These are phyloP conservation scores for Diabrotica undecimpunctata DNA, from an alignment of 1,140 invertebrate genomes.

Conservation along the genomic window DNA sequence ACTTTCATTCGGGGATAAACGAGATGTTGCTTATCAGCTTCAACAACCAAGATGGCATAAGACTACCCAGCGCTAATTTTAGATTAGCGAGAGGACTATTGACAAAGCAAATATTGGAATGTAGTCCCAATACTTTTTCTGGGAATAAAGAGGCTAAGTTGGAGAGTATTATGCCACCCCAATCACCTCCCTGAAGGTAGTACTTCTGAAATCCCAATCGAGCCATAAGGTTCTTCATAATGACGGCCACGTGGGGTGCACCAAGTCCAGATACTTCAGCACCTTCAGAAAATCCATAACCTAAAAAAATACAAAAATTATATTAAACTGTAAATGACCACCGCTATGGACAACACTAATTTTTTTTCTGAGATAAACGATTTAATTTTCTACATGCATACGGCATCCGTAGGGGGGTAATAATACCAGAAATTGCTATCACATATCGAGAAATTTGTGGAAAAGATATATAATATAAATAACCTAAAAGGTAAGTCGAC, in stretches of 20 bases:
- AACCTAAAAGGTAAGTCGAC: no score
- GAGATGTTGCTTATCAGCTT: slow-evolving; percentile 53
- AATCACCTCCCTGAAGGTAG: slow-evolving; percentile 83
- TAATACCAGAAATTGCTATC: no score
- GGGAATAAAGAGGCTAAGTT: slow-evolving; percentile 66
- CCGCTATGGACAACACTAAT: no score
- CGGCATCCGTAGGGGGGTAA: no score
- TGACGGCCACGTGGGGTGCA: slow-evolving; percentile 59
- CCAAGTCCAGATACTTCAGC: slow-evolving; percentile 61
- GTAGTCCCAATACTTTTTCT: slow-evolving; percentile 63
- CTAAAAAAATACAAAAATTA: background rate
- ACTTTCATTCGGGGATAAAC: slow-evolving; percentile 62
- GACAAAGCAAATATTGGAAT: slow-evolving; percentile 61
- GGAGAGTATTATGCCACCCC: slow-evolving; percentile 63
- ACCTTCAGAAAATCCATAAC: slow-evolving; percentile 76
- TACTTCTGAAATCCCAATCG: slow-evolving; percentile 73
- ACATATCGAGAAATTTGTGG: no score
- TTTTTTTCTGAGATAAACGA: no score
- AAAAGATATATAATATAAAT: no score
- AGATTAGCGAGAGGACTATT: slow-evolving; percentile 46
- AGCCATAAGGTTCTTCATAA: slow-evolving; percentile 81
- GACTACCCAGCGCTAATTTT: slow-evolving; percentile 53
- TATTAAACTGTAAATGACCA: no score
- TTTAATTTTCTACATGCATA: no score
- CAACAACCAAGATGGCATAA: slow-evolving; percentile 57